Percentiles rank a stretch among this genome's conserved stretches.
Conservation (phyloP, 2,113 vertebrate species). For the Poeciliopsis occidentalis region DNA sequence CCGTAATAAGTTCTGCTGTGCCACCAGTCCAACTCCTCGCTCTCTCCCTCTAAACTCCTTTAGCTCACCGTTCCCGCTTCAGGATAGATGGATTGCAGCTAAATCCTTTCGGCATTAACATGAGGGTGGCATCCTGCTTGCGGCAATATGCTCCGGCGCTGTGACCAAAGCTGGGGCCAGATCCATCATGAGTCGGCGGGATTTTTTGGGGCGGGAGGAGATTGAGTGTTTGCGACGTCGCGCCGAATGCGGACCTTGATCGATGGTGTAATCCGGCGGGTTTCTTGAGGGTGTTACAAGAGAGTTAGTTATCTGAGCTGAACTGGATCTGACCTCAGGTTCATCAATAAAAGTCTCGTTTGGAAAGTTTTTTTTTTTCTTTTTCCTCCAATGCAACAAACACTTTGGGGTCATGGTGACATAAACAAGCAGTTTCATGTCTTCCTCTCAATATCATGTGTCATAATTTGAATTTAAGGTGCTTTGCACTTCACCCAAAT, state of each 20-base stretch:
- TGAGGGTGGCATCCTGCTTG: conserved; percentile 26
- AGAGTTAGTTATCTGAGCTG: not conserved
- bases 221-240: conserved; percentile 21
- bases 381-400: not conserved
- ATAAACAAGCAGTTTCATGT: not conserved
- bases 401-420: too few species aligned
- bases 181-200: conserved; percentile 27
- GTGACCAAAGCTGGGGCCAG: conserved; percentile 40
- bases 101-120: conserved; percentile 67
- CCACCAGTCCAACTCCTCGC: conserved; percentile 41
- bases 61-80: conserved; percentile 49
- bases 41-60: conserved; percentile 43
- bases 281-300: conserved; percentile 12
- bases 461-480: not conserved
- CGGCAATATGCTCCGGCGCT: conserved; percentile 28
- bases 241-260: conserved; percentile 2
- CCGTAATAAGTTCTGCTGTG: conserved; percentile 30
- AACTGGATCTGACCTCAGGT: not conserved
- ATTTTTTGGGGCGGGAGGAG: conserved; percentile 8
- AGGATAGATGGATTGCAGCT: conserved; percentile 69
- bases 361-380: not conserved
- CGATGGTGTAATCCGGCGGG: conserved; percentile 8
- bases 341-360: conserved; percentile 7
- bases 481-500: not conserved
- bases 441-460: not conserved